Evolutionary conservation across 2,797 vertebrate species (phyloP), one percentile per base, ranked within the genome.

Genomic region (Silurus aristotelis): DNA sequence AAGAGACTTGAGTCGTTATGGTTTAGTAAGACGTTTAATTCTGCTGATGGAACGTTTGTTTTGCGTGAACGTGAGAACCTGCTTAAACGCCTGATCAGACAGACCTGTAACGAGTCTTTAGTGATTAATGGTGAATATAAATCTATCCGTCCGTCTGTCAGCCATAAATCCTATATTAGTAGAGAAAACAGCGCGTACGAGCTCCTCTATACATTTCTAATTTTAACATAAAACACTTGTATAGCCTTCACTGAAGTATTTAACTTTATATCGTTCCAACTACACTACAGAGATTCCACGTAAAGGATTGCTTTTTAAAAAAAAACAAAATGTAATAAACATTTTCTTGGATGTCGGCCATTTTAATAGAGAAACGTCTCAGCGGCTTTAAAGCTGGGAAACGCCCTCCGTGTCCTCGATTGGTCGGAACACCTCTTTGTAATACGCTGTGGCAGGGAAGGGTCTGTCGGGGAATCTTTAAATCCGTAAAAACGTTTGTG

Each of bases 241-340:
- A 52, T 52, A 83, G 52, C 89, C 89, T 91, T 91, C 89, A 90
- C 88, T 89, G 86, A 91, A 92, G 91, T 90, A 88, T 87, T 90
- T 79, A 86, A 85, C 86, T 89, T 71, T 8, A 64, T 64, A 17
- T 48, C 22, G 5, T 17, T 43, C 15, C 9, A 64, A 46, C 60
- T 64, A 64, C 60, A 31, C 82, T 66, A 76, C 31, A 86, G 58
- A 83, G 79, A 80, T 60, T 19, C 46, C 19, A 9, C 22, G 3
- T 20, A 46, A 9, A 7, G 13, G 12, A n/a, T 27, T 43, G 31
- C 19, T 1, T 38, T 60, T 60, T n/a, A n/a, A n/a, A n/a, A 17
- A 64, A 46, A 43, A 25, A 12, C 0, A 22, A 56, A 6, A 19
- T 5, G 38, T 38, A 38, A 38, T 31, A 31, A 31, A 27, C 12